phyloP scores from a whole-genome alignment of 2,113 vertebrate genomes.

The Aspidoscelis tigris region DNA sequence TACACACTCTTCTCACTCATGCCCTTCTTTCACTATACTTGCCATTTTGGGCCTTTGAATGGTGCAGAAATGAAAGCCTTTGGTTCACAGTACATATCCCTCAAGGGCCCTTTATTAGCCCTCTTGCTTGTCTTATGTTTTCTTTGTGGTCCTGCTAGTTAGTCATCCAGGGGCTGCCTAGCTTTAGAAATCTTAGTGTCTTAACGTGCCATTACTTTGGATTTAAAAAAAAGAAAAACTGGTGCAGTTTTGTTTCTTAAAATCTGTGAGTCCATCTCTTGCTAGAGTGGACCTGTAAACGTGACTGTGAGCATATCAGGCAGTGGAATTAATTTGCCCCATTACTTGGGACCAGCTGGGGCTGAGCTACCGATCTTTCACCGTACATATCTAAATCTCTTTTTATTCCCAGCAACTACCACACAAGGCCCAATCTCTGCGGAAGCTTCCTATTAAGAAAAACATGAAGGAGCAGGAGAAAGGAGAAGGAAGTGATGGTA shows the following conservation, averaged over 20 bases:
- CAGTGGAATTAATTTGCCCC: not conserved
- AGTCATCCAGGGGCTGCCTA: not conserved
- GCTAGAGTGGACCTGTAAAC: not conserved
- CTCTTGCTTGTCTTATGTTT: not conserved
- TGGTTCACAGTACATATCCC: not conserved
- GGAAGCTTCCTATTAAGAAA: constrained; percentile 84
- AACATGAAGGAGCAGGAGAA: constrained; percentile 93
- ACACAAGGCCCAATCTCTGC: constrained; percentile 77
- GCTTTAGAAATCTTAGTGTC: not conserved
- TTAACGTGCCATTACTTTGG: not conserved
- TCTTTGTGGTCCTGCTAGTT: not conserved
- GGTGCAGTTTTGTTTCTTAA: not conserved
- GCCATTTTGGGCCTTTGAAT: not conserved
- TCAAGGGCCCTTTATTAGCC: not conserved
- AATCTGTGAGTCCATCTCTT: not conserved
- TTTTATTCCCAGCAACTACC: constrained; percentile 62
- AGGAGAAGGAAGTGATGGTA: constrained; percentile 88
- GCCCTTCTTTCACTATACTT: not conserved
- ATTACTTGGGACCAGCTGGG: not conserved
- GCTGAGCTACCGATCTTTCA: not conserved
- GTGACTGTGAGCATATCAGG: not conserved
- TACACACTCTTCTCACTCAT: not conserved
- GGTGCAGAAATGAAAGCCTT: not conserved
- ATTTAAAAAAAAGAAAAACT: not conserved
- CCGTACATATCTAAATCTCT: constrained; percentile 4